These are phyloP conservation scores for Paracentrotus lividus DNA, from an alignment of 53 echinoderm and acorn worm species.

Conservation along the genomic window DNA sequence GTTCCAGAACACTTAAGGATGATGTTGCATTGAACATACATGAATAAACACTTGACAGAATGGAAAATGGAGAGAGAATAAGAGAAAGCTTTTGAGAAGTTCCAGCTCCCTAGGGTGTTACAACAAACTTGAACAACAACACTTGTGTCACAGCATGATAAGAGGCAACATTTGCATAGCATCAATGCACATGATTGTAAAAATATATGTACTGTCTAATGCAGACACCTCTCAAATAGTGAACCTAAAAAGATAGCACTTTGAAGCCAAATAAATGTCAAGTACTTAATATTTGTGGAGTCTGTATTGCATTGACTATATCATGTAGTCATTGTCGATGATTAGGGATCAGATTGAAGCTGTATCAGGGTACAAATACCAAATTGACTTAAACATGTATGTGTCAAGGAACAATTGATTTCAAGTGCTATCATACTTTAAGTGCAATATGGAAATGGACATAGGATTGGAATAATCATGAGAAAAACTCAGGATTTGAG, in stretches of 20 bases:
- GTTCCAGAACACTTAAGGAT: no score
- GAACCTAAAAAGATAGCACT: background rate
- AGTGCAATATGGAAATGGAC: constrained; percentile 4
- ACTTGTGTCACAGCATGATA: constrained; percentile 5
- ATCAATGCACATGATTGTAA: no score
- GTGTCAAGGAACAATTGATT: background rate
- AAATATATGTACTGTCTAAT: no score
- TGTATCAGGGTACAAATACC: background rate
- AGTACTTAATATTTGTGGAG: constrained; percentile 16
- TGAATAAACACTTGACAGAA: no score
- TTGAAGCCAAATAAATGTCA: background rate
- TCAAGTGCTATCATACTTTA: background rate
- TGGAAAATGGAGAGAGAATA: background rate
- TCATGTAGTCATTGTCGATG: background rate
- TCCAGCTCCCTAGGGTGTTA: background rate
- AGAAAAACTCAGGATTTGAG: constrained; percentile 39
- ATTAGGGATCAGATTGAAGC: background rate
- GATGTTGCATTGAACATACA: no score
- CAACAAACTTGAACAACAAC: background rate
- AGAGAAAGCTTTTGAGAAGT: background rate
- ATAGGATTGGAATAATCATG: background rate
- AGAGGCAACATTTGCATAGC: no score
- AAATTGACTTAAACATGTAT: background rate
- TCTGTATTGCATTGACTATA: background rate
- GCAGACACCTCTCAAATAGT: background rate